Evolutionary conservation across 2,113 vertebrate species (phyloP).

Genomic region (Amblyopsis rosae): DNA sequence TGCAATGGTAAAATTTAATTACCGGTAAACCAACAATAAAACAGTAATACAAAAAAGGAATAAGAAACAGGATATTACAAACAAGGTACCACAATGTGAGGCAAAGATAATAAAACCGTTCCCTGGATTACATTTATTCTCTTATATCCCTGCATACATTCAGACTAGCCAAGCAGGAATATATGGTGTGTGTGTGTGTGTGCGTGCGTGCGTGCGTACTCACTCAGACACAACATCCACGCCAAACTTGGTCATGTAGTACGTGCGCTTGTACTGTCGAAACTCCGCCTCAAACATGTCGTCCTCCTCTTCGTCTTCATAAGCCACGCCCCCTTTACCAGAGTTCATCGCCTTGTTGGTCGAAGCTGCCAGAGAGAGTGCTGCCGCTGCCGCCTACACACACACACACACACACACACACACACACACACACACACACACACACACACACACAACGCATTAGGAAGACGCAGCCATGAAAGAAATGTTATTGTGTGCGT

Average conservation of each 20-base stretch:
- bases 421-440: not conserved
- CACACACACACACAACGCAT: conserved; percentile 2
- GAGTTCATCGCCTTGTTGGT: conserved; percentile 58
- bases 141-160: not conserved
- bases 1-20: no score
- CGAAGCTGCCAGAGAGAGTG: conserved; percentile 73
- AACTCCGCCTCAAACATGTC: conserved; percentile 98
- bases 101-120: no score
- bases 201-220: conserved; percentile 50
- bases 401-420: not conserved
- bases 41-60: no score
- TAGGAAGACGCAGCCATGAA: no score
- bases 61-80: no score
- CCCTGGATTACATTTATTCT: no score
- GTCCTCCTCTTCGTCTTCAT: conserved; percentile 92
- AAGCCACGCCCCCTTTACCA: conserved; percentile 67
- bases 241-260: conserved; percentile 98
- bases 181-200: conserved; percentile 9
- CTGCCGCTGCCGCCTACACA: conserved; percentile 71
- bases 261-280: conserved; percentile 95
- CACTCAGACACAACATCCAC: conserved; percentile 97
- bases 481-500: not conserved
- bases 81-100: no score
- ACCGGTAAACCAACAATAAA: no score
- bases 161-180: not conserved